A percentile compares a stretch with the other conserved stretches of the same genome.
phyloP scores from a whole-genome alignment of 35 echinoderm and acorn worm genomes.

The Anneissia japonica region DNA sequence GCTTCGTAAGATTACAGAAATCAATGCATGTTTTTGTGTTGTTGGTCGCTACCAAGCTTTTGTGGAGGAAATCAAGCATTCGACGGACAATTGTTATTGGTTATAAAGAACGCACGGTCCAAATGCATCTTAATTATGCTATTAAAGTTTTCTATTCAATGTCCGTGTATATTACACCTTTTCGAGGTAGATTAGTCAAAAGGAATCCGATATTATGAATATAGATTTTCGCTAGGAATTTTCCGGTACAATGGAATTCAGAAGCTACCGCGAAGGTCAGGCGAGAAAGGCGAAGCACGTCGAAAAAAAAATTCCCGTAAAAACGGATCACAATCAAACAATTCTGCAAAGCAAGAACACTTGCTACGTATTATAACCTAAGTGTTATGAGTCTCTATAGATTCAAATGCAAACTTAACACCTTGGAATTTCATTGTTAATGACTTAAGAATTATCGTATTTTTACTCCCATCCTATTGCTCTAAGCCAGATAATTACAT shows the following conservation, averaged over 20 bases:
- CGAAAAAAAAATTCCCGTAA: not conserved
- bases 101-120: not conserved
- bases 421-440: not conserved
- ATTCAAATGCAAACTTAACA: not conserved
- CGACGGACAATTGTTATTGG: not conserved
- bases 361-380: not conserved
- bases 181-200: not conserved
- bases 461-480: not conserved
- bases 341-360: not conserved
- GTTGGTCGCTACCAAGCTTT: not conserved
- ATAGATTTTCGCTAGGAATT: not conserved
- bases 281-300: not conserved
- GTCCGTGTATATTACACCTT: not conserved
- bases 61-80: not conserved
- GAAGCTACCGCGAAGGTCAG: not conserved
- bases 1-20: not conserved
- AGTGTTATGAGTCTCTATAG: not conserved
- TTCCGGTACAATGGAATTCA: not conserved
- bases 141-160: not conserved
- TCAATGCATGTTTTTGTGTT: not conserved
- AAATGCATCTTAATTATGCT: not conserved
- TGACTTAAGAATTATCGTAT: not conserved
- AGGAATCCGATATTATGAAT: constrained; percentile 1
- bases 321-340: not conserved
- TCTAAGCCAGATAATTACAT: not conserved